phyloP scores from a whole-genome alignment of 2,888 invertebrate species.

The Lampropteryx suffumata region DNA sequence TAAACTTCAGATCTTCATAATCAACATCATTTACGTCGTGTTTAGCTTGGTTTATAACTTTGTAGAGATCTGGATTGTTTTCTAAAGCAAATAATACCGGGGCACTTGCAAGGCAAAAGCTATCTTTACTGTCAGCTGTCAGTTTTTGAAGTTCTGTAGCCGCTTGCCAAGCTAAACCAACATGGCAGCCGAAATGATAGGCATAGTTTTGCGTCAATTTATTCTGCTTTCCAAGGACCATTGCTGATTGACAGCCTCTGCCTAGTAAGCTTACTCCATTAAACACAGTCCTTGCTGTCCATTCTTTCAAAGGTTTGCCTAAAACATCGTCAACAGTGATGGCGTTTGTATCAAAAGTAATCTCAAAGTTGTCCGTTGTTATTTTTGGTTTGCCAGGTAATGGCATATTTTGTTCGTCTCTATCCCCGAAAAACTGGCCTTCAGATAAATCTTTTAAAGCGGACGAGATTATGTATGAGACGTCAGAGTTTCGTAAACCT shows the following conservation, averaged over 20 bases:
- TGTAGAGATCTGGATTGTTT: slow-evolving; percentile 88
- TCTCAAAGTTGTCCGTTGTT: slow-evolving; percentile 55
- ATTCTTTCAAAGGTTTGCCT: slow-evolving; percentile 86
- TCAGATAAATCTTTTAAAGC: slow-evolving; percentile 91
- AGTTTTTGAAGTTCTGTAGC: slow-evolving; percentile 64
- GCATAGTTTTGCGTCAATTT: slow-evolving; percentile 87
- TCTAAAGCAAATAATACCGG: slow-evolving; percentile 93
- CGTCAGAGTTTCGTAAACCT: slow-evolving; percentile 86
- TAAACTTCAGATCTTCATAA: slow-evolving; percentile 83
- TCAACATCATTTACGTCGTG: slow-evolving; percentile 86
- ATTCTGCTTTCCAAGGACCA: slow-evolving; percentile 88
- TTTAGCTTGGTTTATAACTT: slow-evolving; percentile 83
- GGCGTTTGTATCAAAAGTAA: slow-evolving; percentile 65
- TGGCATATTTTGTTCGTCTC: slow-evolving; percentile 90
- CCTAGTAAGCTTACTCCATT: slow-evolving; percentile 87
- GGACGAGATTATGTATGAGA: slow-evolving; percentile 91
- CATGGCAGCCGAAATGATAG: slow-evolving; percentile 90
- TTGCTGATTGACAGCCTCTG: slow-evolving; percentile 90
- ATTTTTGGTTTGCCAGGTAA: slow-evolving; percentile 85
- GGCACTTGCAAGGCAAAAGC: slow-evolving; percentile 90
- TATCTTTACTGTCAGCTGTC: slow-evolving; percentile 84
- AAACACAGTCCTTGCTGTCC: slow-evolving; percentile 87
- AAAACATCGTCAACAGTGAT: slow-evolving; percentile 66
- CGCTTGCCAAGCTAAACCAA: slow-evolving; percentile 92
- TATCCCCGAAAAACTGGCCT: slow-evolving; percentile 90